phyloP scores from a whole-genome alignment of 2,113 vertebrate genomes.

The Diphyllodes magnificus region DNA sequence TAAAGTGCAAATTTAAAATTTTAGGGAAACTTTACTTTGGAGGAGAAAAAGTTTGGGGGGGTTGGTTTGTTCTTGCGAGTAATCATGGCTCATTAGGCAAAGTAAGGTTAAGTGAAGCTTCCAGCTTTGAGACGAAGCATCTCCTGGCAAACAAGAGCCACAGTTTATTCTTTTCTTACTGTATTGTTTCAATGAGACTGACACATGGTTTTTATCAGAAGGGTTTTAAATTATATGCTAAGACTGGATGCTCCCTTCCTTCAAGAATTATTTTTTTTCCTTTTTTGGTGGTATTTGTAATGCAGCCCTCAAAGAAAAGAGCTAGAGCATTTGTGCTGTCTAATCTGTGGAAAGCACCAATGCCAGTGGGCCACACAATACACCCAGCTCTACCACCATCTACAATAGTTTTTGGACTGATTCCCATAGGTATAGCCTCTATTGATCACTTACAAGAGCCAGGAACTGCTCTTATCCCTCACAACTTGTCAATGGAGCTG shows the following conservation, averaged over 20 bases:
- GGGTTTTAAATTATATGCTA: not conserved
- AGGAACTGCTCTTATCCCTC: not conserved
- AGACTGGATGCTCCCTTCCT: not conserved
- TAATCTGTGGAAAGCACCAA: not conserved
- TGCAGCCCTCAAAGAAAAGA: not conserved
- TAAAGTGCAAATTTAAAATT: constrained; percentile 73
- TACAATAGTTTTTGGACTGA: not conserved
- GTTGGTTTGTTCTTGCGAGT: not conserved
- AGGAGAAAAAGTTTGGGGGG: not conserved
- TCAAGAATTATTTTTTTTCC: not conserved
- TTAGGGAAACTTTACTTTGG: not conserved
- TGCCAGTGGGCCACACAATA: not conserved
- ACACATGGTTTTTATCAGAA: not conserved
- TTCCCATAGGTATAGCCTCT: not conserved
- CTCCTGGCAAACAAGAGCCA: not conserved
- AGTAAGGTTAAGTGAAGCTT: not conserved
- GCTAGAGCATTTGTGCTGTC: not conserved
- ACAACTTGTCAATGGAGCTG: not conserved
- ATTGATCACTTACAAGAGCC: not conserved
- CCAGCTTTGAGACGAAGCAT: not conserved
- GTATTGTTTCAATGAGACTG: not conserved
- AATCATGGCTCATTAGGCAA: not conserved
- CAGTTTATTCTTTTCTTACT: not conserved
- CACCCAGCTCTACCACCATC: not conserved
- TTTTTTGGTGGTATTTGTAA: not conserved